Conservation (phyloP, 2,888 invertebrate species). For the Eristalis arbustorum region DNA sequence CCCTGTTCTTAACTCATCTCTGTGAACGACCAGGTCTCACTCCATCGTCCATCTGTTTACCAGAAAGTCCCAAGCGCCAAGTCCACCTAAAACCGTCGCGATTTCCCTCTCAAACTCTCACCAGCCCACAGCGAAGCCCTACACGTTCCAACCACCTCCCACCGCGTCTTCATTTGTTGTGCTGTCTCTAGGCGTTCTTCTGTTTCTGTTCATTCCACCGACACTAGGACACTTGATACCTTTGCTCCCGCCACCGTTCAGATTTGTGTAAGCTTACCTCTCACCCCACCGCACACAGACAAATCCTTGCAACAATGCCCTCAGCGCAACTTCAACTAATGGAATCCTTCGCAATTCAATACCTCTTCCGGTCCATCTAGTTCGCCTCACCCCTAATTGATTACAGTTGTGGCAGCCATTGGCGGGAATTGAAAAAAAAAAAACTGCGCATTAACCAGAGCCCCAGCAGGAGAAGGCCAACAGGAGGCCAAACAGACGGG, state of each 20-base stretch:
- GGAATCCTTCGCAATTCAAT: slow-evolving; percentile 23
- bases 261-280: not conserved
- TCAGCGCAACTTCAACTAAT: not conserved
- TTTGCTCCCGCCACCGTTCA: not conserved
- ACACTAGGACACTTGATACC: no score
- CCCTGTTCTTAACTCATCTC: no score
- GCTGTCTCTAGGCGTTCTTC: no score
- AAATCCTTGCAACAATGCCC: not conserved
- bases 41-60: no score
- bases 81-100: no score
- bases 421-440: not conserved
- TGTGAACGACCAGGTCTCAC: no score
- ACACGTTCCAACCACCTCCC: no score
- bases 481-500: not conserved
- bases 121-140: no score
- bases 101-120: no score
- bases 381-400: slow-evolving; percentile 35
- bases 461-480: not conserved
- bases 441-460: not conserved
- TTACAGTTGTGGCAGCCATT: slow-evolving; percentile 12
- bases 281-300: not conserved
- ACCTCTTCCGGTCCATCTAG: not conserved
- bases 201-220: no score
- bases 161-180: no score
- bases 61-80: no score